Conservation (phyloP, 2,888 invertebrate species). For the Hirtodrosophila confusa region DNA sequence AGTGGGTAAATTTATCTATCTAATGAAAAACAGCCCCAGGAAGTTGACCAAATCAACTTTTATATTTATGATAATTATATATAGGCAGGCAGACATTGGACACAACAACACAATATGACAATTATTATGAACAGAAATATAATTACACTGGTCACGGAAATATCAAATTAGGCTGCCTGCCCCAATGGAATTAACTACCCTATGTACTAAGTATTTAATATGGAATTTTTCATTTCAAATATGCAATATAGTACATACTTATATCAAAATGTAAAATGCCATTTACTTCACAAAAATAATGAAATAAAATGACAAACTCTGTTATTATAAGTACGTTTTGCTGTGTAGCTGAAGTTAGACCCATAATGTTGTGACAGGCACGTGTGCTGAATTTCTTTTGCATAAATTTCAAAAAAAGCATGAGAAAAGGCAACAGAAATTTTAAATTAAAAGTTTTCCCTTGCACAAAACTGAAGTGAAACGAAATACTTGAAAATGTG, state of each 20-base stretch:
- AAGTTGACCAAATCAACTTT: constrained; percentile 26
- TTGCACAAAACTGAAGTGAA: constrained; percentile 1
- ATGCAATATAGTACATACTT: no score
- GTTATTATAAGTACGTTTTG: constrained; percentile 20
- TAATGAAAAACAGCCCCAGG: constrained; percentile 1
- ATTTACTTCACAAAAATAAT: constrained; percentile 5
- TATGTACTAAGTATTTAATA: neutral
- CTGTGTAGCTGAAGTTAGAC: neutral
- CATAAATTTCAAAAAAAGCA: constrained; percentile 34
- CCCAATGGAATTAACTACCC: neutral
- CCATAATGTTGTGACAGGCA: constrained; percentile 20
- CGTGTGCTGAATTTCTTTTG: constrained; percentile 35
- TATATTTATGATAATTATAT: constrained; percentile 40
- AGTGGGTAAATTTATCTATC: neutral
- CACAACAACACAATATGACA: constrained; percentile 28
- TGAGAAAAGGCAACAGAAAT: constrained; percentile 6
- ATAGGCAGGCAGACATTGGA: constrained; percentile 6
- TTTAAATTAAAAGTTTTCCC: constrained; percentile 29
- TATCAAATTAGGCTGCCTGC: constrained; percentile 69
- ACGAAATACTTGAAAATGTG: constrained; percentile 2
- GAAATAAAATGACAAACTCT: constrained; percentile 16
- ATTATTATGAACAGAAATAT: constrained; percentile 54
- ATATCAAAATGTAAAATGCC: constrained; percentile 3
- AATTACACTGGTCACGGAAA: constrained; percentile 80
- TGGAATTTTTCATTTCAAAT: no score